A percentile compares a stretch with the other conserved stretches of the same genome.
phyloP scores from a whole-genome alignment of 2,888 invertebrate species.

The Tetramorium bicarinatum region DNA sequence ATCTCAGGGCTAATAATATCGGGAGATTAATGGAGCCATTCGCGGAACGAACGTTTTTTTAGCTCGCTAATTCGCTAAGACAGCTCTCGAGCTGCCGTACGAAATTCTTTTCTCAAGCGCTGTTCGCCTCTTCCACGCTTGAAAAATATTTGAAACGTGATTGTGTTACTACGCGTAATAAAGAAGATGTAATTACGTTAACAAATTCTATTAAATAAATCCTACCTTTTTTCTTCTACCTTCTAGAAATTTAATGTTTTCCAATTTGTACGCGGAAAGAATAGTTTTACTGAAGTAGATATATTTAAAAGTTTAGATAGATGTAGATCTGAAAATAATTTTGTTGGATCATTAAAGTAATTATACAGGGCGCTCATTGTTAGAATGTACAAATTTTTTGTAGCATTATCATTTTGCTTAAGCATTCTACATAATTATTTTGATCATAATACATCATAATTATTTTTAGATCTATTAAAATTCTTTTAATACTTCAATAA shows the following conservation, averaged over 20 bases:
- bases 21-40: conserved; percentile 44
- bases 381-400: no score
- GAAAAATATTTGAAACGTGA: conserved; percentile 21
- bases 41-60: conserved; percentile 43
- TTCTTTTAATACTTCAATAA: background rate
- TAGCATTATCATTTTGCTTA: no score
- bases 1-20: conserved; percentile 53
- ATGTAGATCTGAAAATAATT: background rate
- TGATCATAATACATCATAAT: background rate
- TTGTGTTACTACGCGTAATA: background rate
- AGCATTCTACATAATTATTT: no score
- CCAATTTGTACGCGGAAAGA: background rate
- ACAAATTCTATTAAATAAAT: conserved; percentile 15
- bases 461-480: background rate
- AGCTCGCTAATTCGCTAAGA: conserved; percentile 36
- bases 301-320: background rate
- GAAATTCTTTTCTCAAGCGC: conserved; percentile 27
- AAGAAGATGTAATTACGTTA: background rate
- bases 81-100: conserved; percentile 23
- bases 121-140: background rate
- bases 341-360: background rate
- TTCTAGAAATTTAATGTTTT: background rate
- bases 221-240: background rate
- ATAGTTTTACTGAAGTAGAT: background rate
- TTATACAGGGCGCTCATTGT: no score